Evolutionary conservation across 30 jellyfish, hydroid and myxozoan species (phyloP).

Genomic region (Aurelia sp.): DNA sequence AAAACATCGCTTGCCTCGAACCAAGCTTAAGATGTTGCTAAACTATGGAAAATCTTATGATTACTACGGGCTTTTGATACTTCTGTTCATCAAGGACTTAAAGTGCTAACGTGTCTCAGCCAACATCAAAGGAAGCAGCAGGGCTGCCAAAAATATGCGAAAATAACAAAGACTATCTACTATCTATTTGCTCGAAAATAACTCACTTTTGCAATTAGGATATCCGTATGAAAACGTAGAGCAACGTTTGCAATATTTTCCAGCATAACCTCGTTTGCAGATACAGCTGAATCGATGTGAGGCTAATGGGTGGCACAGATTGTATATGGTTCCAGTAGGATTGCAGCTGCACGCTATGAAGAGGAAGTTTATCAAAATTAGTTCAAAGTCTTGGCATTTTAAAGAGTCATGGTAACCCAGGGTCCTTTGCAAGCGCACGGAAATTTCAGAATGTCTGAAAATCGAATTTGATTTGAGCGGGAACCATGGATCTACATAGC

Average conservation of each 20-base stretch:
- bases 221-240: slow-evolving; percentile 34
- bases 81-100: too few relatives aligned
- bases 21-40: too few relatives aligned
- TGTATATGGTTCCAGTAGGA: slow-evolving; percentile 52
- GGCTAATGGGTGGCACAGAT: slow-evolving; percentile 61
- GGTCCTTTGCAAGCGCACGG: too few relatives aligned
- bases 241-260: slow-evolving; percentile 58
- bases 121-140: neutral
- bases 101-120: neutral
- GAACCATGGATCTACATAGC: too few relatives aligned
- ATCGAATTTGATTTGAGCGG: too few relatives aligned
- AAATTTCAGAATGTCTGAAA: too few relatives aligned
- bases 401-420: too few relatives aligned
- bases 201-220: slow-evolving; percentile 66
- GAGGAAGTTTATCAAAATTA: neutral
- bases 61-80: too few relatives aligned
- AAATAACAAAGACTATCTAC: neutral
- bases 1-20: too few relatives aligned
- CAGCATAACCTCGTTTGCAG: slow-evolving; percentile 68
- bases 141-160: neutral
- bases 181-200: neutral
- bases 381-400: neutral
- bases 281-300: slow-evolving; percentile 41
- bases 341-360: slow-evolving; percentile 60
- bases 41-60: too few relatives aligned